Evolutionary conservation across 2,888 invertebrate species (phyloP), one percentile per base, ranked within the genome.

Genomic region (Aphidius colemani): DNA sequence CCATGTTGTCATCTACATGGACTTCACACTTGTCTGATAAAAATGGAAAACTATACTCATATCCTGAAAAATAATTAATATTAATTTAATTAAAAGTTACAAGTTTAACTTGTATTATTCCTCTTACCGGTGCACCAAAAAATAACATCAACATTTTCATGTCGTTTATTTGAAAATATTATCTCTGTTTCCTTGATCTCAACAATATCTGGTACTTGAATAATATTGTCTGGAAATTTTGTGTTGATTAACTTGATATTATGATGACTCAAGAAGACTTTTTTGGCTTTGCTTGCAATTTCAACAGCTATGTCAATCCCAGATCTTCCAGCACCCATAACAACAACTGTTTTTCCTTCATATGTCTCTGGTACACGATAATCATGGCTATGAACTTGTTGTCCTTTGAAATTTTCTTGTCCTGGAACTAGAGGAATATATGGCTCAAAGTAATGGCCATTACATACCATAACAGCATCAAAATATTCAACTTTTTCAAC

Each of bases 21-120:
- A 93, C 83, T 1, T 87, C 87, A 69, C 89, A 88, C 10, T 84
- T 86, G 46, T 85, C 82, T 67, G 88, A 84, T 51, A 94, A 79
- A 82, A 93, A 93, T 1, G 90, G 89, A 74, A 89, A 91, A 66
- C 83, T 85, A 78, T 88, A 91, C 63, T 85, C 84, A 78, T 92
- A 94, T 1, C 94, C 93, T 75, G 93, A 93, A 75, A 91, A 91
- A 75, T 88, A 87, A 69, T 93, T 84, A 18, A 92, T 18, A 18
- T 18, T 18, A 18, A 18, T 18, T 18, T 18, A 18, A 18, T 18
- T 18, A 18, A 18, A 18, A 18, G 2, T 18, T 18, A 13, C 13
- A 13, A 13, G 13, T 18, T 18, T 18, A 18, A n/a, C n/a, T n/a
- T n/a, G n/a, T 18, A 2, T 18, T 2, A 13, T 13, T 1, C 13